Base-by-base conservation (phyloP, 2,888 invertebrate species). In the Conchocele bisecta region DNA sequence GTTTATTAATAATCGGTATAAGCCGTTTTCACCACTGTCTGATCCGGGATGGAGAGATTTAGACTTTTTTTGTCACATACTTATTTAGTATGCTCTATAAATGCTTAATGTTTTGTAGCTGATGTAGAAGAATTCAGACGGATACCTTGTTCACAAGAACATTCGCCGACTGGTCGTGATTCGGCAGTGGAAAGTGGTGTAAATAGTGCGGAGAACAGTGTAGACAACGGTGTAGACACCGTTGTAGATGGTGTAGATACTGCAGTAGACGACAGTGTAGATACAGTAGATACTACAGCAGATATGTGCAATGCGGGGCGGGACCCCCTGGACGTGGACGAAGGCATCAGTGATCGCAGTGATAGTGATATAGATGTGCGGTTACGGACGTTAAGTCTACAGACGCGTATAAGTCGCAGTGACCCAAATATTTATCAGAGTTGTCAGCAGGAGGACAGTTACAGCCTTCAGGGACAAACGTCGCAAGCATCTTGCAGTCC, bases 361-460 rank as follows among this genome's bases (percentile, higher is more conserved):
- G 42, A 63, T 26, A 66, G 74, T 41, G 81, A 81, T 39, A 53
- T 83, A 13, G 83, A 82, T 20, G 70, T 74, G 15, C 74, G 76
- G 39, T 64, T 83, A 35, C 75, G 79, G 41, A 75, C 80, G 7
- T 56, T 82, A n/a, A 68, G 69, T 24, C 53, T 80, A 59, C 77
- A 78, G 39, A 66, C 76, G 58, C 71, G 71, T 39, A 51, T 77
- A 41, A 84, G 83, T 69, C 78, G 79, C 56, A 86, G 85, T 80
- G 85, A 86, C 65, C 84, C 84, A 26, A 82, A 82, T 66, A 74
- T 85, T 42, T 86, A 83, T 75, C 84, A 82, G 53, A 82, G 70
- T 54, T 82, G 79, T 64, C 73, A 58, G 37, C 42, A 56, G 41
- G 35, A 46, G 42, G 68, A 64, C 26, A 65, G 54, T 60, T 70